Evolutionary conservation across 2,113 vertebrate species (phyloP).

Genomic region (Crotalus tigris): DNA sequence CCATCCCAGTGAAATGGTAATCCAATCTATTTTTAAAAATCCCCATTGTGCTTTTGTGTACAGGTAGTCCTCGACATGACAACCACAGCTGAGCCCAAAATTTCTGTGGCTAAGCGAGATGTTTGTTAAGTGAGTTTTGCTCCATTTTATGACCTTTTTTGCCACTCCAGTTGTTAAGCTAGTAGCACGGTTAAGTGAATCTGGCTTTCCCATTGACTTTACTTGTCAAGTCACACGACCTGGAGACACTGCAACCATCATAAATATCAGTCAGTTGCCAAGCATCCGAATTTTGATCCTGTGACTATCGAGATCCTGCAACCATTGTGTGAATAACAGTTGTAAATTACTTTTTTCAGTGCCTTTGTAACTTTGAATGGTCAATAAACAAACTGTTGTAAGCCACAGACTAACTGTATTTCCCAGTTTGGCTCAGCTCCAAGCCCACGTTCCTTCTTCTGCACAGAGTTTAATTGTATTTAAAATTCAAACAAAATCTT

Average conservation of each 20-base stretch:
- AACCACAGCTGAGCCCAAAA: not conserved
- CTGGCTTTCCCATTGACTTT: not conserved
- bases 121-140: not conserved
- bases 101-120: not conserved
- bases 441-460: not conserved
- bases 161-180: not conserved
- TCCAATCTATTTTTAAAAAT: not conserved
- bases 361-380: not conserved
- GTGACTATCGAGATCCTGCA: not conserved
- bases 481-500: not conserved
- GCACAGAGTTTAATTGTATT: not conserved
- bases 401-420: not conserved
- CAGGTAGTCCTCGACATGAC: not conserved
- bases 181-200: not conserved
- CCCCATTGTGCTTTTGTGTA: not conserved
- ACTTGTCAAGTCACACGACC: not conserved
- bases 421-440: not conserved
- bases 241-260: not conserved
- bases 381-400: not conserved
- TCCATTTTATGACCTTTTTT: not conserved
- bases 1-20: not conserved
- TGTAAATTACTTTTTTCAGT: not conserved
- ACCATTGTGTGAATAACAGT: not conserved
- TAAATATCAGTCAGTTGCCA: not conserved
- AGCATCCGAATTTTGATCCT: not conserved